These are phyloP conservation scores for Kryptolebias ocellatus DNA, from an alignment of 2,797 vertebrate genomes.

Conservation along the genomic window DNA sequence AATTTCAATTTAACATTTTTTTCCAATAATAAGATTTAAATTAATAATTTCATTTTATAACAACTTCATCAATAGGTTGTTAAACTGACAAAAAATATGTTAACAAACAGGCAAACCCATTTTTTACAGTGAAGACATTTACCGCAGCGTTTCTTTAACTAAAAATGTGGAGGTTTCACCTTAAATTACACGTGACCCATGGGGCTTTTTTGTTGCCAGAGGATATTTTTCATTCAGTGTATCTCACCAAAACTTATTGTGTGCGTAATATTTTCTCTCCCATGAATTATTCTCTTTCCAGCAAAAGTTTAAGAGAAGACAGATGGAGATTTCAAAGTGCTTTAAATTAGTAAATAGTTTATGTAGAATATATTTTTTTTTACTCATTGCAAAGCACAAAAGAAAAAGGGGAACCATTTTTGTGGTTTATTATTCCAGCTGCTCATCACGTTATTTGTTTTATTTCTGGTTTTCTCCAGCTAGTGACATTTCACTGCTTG, in stretches of 20 bases:
- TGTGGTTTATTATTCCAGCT: conserved; percentile 75
- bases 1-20: too few species aligned
- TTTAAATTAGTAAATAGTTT: background rate
- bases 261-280: too few species aligned
- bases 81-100: too few species aligned
- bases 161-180: background rate
- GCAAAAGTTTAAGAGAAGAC: background rate
- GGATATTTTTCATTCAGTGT: background rate
- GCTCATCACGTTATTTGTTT: conserved; percentile 67
- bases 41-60: too few species aligned
- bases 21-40: too few species aligned
- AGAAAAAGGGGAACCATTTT: conserved; percentile 28
- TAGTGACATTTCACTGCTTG: conserved; percentile 60
- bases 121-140: too few species aligned
- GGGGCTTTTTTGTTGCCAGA: background rate
- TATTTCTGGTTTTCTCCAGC: conserved; percentile 52
- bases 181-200: background rate
- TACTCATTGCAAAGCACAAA: background rate
- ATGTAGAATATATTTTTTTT: too few species aligned
- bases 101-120: too few species aligned
- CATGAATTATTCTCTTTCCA: background rate
- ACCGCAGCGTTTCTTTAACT: background rate
- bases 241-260: background rate
- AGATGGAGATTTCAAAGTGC: background rate
- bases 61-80: too few species aligned